Evolutionary conservation across 2,113 vertebrate species (phyloP).

Genomic region (Phrynocephalus versicolor): DNA sequence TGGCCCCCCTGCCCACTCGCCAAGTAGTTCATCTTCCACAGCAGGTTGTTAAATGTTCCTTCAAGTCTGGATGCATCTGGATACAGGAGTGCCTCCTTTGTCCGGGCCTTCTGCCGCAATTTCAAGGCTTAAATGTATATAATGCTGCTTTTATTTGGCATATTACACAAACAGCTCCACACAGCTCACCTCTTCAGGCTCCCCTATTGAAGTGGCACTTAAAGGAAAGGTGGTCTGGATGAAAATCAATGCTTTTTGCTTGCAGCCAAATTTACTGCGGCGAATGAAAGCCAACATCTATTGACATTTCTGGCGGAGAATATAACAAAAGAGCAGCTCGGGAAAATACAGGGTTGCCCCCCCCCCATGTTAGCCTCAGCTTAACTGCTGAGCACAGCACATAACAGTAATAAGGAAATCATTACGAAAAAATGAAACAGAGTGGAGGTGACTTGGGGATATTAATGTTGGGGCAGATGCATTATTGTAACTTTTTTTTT

Average conservation of each 20-base stretch:
- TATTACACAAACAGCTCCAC: conserved; percentile 24
- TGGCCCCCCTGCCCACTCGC: not conserved
- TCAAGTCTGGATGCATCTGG: not conserved
- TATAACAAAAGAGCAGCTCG: conserved; percentile 23
- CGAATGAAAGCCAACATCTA: conserved; percentile 57
- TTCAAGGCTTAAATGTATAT: conserved; percentile 4
- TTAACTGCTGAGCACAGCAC: conserved; percentile 49
- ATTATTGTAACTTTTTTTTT: not conserved
- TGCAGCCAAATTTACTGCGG: conserved; percentile 45
- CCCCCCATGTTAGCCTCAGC: not conserved
- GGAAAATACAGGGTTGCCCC: conserved; percentile 49
- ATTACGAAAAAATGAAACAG: conserved; percentile 10
- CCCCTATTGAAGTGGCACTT: conserved; percentile 15
- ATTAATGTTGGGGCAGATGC: conserved; percentile 17
- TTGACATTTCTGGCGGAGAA: conserved; percentile 49
- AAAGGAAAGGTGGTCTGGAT: conserved; percentile 47
- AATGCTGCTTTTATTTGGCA: conserved; percentile 27
- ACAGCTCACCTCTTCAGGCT: conserved; percentile 28
- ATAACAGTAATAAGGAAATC: conserved; percentile 31
- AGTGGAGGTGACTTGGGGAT: conserved; percentile 21
- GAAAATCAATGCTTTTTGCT: conserved; percentile 53
- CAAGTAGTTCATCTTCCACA: not conserved
- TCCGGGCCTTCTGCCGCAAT: conserved; percentile 28
- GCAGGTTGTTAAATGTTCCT: conserved; percentile 4
- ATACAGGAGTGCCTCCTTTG: conserved; percentile 15